Evolutionary conservation across 2,888 invertebrate species (phyloP).

Genomic region (Esperia sulphurella): DNA sequence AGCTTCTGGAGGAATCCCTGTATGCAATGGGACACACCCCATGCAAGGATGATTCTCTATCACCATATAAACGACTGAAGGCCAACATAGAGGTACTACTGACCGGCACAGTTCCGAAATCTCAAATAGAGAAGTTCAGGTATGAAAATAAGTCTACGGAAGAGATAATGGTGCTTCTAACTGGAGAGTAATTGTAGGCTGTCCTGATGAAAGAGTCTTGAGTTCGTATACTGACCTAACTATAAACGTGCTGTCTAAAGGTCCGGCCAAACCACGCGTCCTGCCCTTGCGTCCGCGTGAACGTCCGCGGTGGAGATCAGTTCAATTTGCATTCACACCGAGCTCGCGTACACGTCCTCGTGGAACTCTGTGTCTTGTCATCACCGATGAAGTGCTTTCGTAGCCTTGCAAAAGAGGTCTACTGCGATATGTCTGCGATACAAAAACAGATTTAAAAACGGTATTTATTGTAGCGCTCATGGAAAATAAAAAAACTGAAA

Average conservation of each 20-base stretch:
- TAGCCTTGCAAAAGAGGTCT: too few relatives aligned
- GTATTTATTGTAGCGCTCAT: too few relatives aligned
- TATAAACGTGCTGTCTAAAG: background rate
- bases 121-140: slow-evolving; percentile 87
- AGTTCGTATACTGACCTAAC: background rate
- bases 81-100: slow-evolving; percentile 88
- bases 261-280: too few relatives aligned
- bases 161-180: slow-evolving; percentile 87
- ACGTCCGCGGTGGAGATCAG: too few relatives aligned
- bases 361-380: too few relatives aligned
- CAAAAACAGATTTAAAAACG: too few relatives aligned
- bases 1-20: slow-evolving; percentile 88
- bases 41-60: slow-evolving; percentile 76
- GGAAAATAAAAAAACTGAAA: too few relatives aligned
- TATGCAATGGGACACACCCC: slow-evolving; percentile 85
- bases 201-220: background rate
- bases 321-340: too few relatives aligned
- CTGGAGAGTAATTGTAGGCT: slow-evolving; percentile 56
- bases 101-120: slow-evolving; percentile 89
- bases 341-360: too few relatives aligned
- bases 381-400: too few relatives aligned
- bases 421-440: too few relatives aligned
- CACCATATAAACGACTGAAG: slow-evolving; percentile 83
- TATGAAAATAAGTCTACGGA: slow-evolving; percentile 87
- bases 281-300: too few relatives aligned